A percentile compares a stretch with the other conserved stretches of the same genome.
Conservation (phyloP, 2,888 invertebrate genomes). For the Monoplex corrugatus region DNA sequence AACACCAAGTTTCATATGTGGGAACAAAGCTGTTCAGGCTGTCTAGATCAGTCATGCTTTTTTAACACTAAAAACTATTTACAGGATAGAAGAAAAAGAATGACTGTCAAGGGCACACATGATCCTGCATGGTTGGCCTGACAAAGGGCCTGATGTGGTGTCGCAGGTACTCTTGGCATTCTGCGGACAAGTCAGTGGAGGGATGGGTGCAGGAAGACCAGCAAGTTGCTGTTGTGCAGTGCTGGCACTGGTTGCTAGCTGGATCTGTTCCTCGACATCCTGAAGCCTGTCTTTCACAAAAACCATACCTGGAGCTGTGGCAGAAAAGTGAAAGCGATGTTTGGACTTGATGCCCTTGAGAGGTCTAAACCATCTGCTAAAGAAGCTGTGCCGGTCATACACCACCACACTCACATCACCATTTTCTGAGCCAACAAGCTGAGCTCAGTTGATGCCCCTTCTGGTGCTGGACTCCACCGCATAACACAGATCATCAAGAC, state of each 20-base stretch:
- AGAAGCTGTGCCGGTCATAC: neutral
- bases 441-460: constrained; percentile 49
- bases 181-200: neutral
- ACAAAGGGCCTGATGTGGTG: neutral
- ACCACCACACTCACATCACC: neutral
- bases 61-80: no score
- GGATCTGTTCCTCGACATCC: neutral
- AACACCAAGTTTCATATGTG: neutral
- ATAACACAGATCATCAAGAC: constrained; percentile 46
- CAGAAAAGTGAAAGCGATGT: neutral
- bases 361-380: neutral
- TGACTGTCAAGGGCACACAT: neutral
- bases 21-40: neutral
- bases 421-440: constrained; percentile 48
- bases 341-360: neutral
- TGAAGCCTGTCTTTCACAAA: neutral
- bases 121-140: neutral
- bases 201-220: neutral
- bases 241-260: neutral
- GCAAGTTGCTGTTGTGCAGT: neutral
- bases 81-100: neutral
- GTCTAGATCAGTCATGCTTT: no score
- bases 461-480: constrained; percentile 50
- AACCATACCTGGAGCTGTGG: neutral
- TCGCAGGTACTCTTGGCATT: neutral